Base-by-base conservation (phyloP, 2,797 vertebrate species). In the Orientallactaga sibirica region DNA sequence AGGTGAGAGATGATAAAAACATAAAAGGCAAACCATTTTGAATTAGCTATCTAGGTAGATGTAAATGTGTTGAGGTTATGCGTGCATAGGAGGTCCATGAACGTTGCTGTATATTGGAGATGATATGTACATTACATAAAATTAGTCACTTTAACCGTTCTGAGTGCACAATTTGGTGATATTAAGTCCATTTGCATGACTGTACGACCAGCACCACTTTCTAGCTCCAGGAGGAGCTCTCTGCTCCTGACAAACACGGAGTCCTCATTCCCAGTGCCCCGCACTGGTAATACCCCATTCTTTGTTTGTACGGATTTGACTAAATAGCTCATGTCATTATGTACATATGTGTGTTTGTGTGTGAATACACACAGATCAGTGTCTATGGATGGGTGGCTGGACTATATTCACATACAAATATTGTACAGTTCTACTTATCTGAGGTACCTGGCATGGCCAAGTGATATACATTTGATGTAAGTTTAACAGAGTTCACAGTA, bases 1-100 rank as follows among this genome's bases (percentile, higher is more conserved):
- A 91, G 96, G 91, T 70, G 88, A 92, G 85, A 89, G 88, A 90
- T 48, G 48, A 48, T 87, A 95, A 82, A 91, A 96, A 97, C 86
- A 58, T 41, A 0, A 37, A 93, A 86, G 78, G 96, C 84, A 86
- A 92, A 88, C 90, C 61, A 94, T 83, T 90, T 96, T 95, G 97
- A 96, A 97, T 90, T 90, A 96, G 94, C 92, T 94, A 70, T 64
- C 25, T 27, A 68, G n/a, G 18, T 93, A 48, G 78, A 88, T 83
- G 87, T 94, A 90, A 95, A 87, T 96, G 87, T 96, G 27, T 41
- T 81, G 52, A 87, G 61, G 20, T 55, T 18, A 66, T 14, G 11
- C 11, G 5, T 81, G n/a, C 7, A 73, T 9, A 62, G 20, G 41
- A 48, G 5, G 18, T 62, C n/a, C 48, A 52, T 6, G 43, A 25